Conservation (phyloP, 2,888 invertebrate species). For the Corythucha ciliata region DNA sequence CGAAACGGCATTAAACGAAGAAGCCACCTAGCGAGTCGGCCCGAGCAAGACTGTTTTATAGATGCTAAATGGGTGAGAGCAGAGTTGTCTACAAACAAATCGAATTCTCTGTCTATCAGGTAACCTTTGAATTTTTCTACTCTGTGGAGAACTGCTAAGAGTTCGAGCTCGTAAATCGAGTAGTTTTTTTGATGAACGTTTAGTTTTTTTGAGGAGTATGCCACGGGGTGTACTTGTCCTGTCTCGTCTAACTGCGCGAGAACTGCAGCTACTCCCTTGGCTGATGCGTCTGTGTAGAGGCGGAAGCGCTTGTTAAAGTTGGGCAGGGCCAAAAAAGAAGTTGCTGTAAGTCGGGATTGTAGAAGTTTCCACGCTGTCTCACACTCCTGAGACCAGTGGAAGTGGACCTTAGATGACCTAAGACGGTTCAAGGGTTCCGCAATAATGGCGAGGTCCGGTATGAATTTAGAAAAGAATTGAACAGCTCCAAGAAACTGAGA, state of each 20-base stretch:
- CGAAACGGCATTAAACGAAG: slow-evolving; percentile 2
- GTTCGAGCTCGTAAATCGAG: slow-evolving; percentile 13
- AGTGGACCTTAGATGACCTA: slow-evolving; percentile 7
- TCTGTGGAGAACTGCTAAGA: background rate
- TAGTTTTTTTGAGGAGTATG: background rate
- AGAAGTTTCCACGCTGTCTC: slow-evolving; percentile 9
- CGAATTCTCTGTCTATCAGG: slow-evolving; percentile 1
- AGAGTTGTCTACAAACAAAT: slow-evolving; percentile 5
- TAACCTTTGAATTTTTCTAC: slow-evolving; percentile 5
- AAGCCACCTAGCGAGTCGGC: slow-evolving; percentile 10
- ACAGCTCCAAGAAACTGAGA: slow-evolving; percentile 10
- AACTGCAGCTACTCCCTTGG: slow-evolving; percentile 12
- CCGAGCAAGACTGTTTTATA: slow-evolving; percentile 1
- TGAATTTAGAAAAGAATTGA: slow-evolving; percentile 12
- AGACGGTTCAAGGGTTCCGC: slow-evolving; percentile 34
- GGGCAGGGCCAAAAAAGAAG: slow-evolving; percentile 9
- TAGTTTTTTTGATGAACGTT: slow-evolving; percentile 4
- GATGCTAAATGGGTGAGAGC: background rate
- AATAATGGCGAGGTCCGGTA: slow-evolving; percentile 19
- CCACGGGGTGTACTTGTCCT: slow-evolving; percentile 5
- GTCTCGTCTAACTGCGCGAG: background rate
- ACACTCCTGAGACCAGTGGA: background rate
- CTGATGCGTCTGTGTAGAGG: slow-evolving; percentile 14
- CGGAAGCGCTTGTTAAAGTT: slow-evolving; percentile 5
- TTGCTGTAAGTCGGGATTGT: background rate